Base-by-base conservation (phyloP, 2,888 invertebrate species). In the Scaptomyza tumidula region DNA sequence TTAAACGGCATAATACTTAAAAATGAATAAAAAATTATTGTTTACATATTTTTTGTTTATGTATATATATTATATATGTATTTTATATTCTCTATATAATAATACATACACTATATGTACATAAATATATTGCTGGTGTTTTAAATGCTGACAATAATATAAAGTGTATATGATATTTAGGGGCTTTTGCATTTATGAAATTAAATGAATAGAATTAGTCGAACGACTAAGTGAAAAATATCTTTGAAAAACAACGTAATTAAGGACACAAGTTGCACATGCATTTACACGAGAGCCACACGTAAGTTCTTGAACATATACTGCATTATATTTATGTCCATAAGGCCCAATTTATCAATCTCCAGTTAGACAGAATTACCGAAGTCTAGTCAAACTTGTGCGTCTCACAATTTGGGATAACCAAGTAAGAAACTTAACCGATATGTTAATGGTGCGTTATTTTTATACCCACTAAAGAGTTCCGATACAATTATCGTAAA, bases 231-330 rank as follows among this genome's bases (percentile, higher is more conserved):
- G 33, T 14, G 39, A 9, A n/a, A 9, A 14, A 35, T 44, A n/a
- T 24, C 24, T 7, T 11, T 24, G 19, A n/a, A 27, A 10, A 29
- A 14, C 33, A 29, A 45, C 45, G 13, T 7, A 4, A 49, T n/a
- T 45, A 9, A 45, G 39, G 24, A 31, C 10, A 43, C 39, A 29
- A 13, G n/a, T 44, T 11, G 50, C 41, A 52, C 16, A 82, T 83
- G 83, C 82, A 86, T 80, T 83, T 82, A 76, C 86, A 83, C 33
- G 86, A 86, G 19, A 64, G 49, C 29, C 55, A 64, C 37, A 82
- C 69, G 82, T 82, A 66, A 70, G 80, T 61, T 39, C 9, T 37
- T 27, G 14, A n/a, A 11, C 16, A 9, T 9, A 37, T 19, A 43
- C 29, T 29, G 10, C 16, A n/a, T n/a, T n/a, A n/a, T n/a, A n/a